phyloP scores from a whole-genome alignment of 2,888 invertebrate genomes.

The Crepidodera aurea region DNA sequence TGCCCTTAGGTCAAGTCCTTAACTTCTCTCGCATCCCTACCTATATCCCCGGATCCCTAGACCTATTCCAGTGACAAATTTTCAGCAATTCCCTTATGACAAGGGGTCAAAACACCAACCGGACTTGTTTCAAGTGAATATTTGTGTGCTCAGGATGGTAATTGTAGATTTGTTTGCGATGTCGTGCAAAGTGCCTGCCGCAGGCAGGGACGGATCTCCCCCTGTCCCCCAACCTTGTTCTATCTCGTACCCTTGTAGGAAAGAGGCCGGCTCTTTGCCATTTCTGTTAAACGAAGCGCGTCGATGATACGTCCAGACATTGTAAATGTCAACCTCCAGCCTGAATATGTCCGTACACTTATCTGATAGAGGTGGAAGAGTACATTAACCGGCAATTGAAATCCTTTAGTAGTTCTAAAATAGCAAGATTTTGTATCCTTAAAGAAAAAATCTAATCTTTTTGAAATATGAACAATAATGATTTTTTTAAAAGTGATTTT shows the following conservation, averaged over 20 bases:
- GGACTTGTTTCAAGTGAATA: conserved; percentile 16
- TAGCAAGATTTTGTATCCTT: too few relatives aligned
- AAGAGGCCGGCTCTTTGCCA: conserved; percentile 8
- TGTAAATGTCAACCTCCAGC: conserved; percentile 39
- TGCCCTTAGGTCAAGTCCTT: not conserved
- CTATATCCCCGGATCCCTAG: not conserved
- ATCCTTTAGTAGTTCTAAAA: too few relatives aligned
- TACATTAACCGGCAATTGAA: too few relatives aligned
- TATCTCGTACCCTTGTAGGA: not conserved
- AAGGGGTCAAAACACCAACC: conserved; percentile 13
- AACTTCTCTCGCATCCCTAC: not conserved
- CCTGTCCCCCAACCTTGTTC: not conserved
- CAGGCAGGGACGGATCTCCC: conserved; percentile 16
- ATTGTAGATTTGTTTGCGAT: conserved; percentile 18
- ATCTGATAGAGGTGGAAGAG: conserved; percentile 12
- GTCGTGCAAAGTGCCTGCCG: conserved; percentile 21
- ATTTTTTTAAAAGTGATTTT: too few relatives aligned
- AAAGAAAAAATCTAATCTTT: too few relatives aligned
- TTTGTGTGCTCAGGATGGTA: conserved; percentile 18
- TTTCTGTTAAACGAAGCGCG: conserved; percentile 44
- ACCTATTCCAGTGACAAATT: not conserved
- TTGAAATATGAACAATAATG: not conserved
- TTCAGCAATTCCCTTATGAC: conserved; percentile 4
- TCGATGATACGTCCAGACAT: conserved; percentile 43
- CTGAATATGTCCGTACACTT: not conserved